Evolutionary conservation across 2,113 vertebrate species (phyloP).

Genomic region (Ramphastos sulfuratus): DNA sequence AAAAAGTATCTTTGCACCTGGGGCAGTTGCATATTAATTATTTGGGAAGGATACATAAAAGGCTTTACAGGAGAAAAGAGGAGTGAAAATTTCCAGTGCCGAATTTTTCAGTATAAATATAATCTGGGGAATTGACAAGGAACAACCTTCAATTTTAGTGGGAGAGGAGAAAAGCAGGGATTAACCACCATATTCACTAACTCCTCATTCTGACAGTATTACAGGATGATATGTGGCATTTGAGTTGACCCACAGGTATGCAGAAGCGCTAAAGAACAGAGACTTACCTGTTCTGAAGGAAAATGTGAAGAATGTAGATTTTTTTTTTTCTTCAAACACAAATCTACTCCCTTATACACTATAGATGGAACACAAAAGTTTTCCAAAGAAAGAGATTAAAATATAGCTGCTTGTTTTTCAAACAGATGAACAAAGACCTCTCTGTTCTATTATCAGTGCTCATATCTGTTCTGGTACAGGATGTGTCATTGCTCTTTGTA

Average conservation of each 20-base stretch:
- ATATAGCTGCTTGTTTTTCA: conserved; percentile 5
- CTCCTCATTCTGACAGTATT: neutral
- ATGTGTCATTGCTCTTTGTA: conserved; percentile 44
- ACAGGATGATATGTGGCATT: neutral
- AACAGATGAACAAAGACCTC: conserved; percentile 36
- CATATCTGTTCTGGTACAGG: conserved; percentile 46
- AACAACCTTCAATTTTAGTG: neutral
- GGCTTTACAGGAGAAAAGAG: neutral
- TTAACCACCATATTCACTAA: neutral
- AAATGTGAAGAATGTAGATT: neutral
- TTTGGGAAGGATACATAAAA: neutral
- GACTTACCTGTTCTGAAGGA: neutral
- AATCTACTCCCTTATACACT: neutral
- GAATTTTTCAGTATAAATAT: neutral
- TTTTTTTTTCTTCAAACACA: neutral
- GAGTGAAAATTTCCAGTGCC: neutral
- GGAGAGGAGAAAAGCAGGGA: rapidly evolving
- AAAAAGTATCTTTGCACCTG: neutral
- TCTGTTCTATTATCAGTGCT: conserved; percentile 30
- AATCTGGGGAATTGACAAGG: neutral
- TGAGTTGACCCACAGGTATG: neutral
- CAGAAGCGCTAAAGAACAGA: neutral
- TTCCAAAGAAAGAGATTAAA: conserved; percentile 27
- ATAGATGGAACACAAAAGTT: neutral
- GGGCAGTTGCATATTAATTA: neutral